Evolutionary conservation across 2,797 vertebrate species (phyloP), one percentile per base, ranked within the genome.

Genomic region (Capromys pilorides): DNA sequence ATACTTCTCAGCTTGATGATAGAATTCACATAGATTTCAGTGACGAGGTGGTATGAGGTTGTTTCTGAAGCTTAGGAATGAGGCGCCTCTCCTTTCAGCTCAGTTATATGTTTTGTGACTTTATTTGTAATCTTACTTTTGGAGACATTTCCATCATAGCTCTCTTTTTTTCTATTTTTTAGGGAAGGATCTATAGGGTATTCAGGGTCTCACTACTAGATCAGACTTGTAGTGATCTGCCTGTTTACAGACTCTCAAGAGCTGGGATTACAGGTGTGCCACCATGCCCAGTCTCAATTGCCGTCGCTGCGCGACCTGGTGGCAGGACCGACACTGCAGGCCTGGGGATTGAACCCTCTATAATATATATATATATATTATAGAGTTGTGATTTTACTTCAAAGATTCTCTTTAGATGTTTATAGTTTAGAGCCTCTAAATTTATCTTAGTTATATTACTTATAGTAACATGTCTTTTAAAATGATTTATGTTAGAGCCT

Each of bases 391-490:
- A 77, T 69, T 45, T 71, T 85, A 39, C 24, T 71, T 45, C 57
- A 80, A 39, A 89, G 14, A 33, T 62, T 90, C 33, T 92, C 36
- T 33, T 41, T 80, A 84, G 73, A 66, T 62, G 88, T 95, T 84
- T 92, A 51, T 22, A 36, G 22, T 79, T 18, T 39, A 26, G 61
- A 93, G 67, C 69, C 67, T 96, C 33, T 84, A 39, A 88, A 5
- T 80, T 80, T 86, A 71, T 84, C 57, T 91, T 80, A 59, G 90
- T 45, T 45, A 45, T 45, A n/a, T 45, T 45, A 45, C 45, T 45
- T 45, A 45, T 45, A 45, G 45, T 45, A 45, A 45, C 8, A 39
- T 89, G 83, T 95, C 31, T 95, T 94, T 94, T 59, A 87, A 87
- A 81, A 41, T 9, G 13, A 62, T 12, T 73, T 49, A 81, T 28